Base-by-base conservation (phyloP, 2,113 vertebrate species). In the Sapajus apella region DNA sequence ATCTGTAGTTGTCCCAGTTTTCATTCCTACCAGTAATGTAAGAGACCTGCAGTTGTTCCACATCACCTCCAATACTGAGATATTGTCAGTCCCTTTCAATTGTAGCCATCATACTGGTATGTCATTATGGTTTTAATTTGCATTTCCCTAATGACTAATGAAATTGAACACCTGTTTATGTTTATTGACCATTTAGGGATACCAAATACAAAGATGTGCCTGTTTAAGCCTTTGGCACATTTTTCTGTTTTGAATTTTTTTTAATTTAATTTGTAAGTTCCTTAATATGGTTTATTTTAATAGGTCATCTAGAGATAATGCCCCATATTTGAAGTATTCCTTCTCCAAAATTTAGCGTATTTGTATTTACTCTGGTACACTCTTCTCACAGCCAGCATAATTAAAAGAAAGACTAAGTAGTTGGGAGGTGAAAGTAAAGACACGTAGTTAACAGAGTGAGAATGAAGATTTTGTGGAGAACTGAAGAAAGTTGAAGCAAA, bases 161-260 rank as follows among this genome's bases (percentile, higher is more conserved):
- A 94, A 81, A 27, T 55, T 87, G 43, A 85, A 23, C 47, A 81
- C 27, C 12, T 81, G 2, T 88, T 91, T 94, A 18, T 94, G 13
- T 75, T 85, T 89, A 43, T 58, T 94, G 73, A 32, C 14, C 73
- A n/a, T 45, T 97, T 80, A 72, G 35, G 10, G 50, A 73, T 14
- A 12, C 21, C 77, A 8, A 73, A 47, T 89, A 75, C 75, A 89
- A 70, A 85, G 12, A 92, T 47, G 25, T 75, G 52, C 45, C 37
- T 50, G 35, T 87, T 45, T 88, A 66, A 77, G 18, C 64, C 64
- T 56, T 75, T 70, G 77, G 27, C 27, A 27, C 23, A n/a, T 89
- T 86, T 91, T 90, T 90, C 16, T 94, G 35, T 87, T 58, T 68
- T 81, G 55, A 88, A 50, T 40, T 77, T 94, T 96, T 85, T 35